Percentiles rank a stretch among this genome's conserved stretches.
Evolutionary conservation across 2,113 vertebrate species (phyloP).

Genomic region (Cyanoramphus novaezelandiae): DNA sequence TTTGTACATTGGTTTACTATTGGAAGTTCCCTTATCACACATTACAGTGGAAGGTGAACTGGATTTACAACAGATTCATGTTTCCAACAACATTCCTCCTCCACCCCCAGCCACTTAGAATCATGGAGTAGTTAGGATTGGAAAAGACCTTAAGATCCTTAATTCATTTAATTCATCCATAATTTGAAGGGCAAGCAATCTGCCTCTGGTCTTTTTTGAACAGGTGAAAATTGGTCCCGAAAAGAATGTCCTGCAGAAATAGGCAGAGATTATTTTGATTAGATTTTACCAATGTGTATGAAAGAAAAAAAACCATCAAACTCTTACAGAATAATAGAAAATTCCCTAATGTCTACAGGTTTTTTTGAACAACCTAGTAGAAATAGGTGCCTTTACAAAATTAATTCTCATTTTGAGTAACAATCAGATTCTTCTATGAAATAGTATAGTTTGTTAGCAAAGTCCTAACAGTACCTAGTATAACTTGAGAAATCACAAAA

Average conservation of each 20-base stretch:
- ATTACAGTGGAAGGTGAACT: background rate
- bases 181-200: background rate
- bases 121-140: too few relatives aligned
- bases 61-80: background rate
- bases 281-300: background rate
- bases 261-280: background rate
- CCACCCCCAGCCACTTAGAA: too few relatives aligned
- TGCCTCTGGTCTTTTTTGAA: background rate
- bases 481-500: background rate
- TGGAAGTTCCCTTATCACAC: background rate
- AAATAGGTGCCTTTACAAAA: background rate
- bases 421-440: background rate
- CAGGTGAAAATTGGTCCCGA: background rate
- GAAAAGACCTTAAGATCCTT: background rate
- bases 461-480: background rate
- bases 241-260: background rate
- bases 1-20: background rate
- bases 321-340: background rate
- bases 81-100: background rate
- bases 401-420: background rate
- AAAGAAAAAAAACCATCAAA: background rate
- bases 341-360: accelerated
- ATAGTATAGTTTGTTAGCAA: background rate
- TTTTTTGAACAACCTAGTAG: background rate
- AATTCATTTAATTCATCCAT: background rate